Conservation (phyloP, 2,797 vertebrate species). For the Lagodon rhomboides region DNA sequence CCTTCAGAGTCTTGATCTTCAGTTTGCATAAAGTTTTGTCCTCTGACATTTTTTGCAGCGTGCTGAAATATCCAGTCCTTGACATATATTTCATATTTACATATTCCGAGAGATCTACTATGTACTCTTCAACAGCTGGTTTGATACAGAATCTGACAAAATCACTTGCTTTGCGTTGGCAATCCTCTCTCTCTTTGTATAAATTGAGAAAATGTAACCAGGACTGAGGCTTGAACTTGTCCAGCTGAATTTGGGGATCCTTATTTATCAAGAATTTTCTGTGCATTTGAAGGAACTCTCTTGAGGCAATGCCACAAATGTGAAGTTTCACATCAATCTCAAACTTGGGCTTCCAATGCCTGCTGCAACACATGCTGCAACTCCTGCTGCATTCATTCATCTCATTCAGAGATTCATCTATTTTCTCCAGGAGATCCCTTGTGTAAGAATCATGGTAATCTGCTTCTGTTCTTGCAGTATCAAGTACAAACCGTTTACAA, state of each 20-base stretch:
- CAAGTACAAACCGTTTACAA: not conserved
- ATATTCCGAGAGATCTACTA: constrained; percentile 67
- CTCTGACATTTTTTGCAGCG: constrained; percentile 5
- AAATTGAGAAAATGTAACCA: constrained; percentile 61
- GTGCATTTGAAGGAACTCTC: constrained; percentile 62
- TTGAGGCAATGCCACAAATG: constrained; percentile 24
- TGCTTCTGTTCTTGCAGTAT: not conserved
- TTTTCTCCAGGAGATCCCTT: constrained; percentile 48
- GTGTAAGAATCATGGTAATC: constrained; percentile 60
- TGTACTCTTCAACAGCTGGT: constrained; percentile 66
- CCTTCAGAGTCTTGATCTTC: constrained; percentile 34
- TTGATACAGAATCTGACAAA: constrained; percentile 71
- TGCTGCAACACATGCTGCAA: no score
- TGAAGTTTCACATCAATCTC: not conserved
- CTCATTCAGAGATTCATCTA: constrained; percentile 51
- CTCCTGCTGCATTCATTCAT: no score
- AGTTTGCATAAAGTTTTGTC: constrained; percentile 45
- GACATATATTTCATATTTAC: constrained; percentile 62
- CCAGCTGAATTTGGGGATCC: constrained; percentile 38
- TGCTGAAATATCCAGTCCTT: constrained; percentile 70
- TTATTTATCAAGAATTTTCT: constrained; percentile 12
- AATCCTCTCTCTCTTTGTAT: constrained; percentile 66
- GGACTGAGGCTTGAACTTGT: constrained; percentile 53
- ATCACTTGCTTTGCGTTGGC: constrained; percentile 60
- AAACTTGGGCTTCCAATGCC: not conserved